phyloP scores from a whole-genome alignment of 2,797 vertebrate genomes.

The Pangasius djambal region DNA sequence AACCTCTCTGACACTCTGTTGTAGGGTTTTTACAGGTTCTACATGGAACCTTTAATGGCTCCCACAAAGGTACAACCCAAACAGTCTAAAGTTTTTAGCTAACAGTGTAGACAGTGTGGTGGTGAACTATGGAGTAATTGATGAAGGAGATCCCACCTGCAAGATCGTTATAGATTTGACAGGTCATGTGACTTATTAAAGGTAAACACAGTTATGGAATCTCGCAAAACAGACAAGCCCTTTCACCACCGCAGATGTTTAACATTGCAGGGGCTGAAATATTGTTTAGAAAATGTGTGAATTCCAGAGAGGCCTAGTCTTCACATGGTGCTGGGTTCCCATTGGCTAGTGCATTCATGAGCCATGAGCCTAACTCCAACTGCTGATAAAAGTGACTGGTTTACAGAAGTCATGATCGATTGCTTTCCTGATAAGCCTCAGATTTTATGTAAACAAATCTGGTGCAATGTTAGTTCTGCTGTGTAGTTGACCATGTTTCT shows the following conservation, averaged over 20 bases:
- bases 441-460: slow-evolving; percentile 12
- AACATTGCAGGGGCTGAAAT: slow-evolving; percentile 38
- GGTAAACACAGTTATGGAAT: not conserved
- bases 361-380: not conserved
- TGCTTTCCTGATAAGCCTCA: slow-evolving; percentile 19
- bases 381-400: slow-evolving; percentile 6
- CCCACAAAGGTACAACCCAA: not conserved
- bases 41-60: not conserved
- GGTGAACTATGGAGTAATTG: not conserved
- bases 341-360: not conserved
- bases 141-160: not conserved
- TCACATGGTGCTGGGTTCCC: not conserved
- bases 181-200: slow-evolving; percentile 38
- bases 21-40: not conserved
- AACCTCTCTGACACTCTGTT: not conserved
- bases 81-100: not conserved
- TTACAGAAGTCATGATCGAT: not conserved
- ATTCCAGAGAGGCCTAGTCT: not conserved
- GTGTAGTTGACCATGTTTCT: not conserved
- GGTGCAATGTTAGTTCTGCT: not conserved
- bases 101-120: not conserved
- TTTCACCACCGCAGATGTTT: slow-evolving; percentile 46
- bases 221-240: not conserved
- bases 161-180: not conserved
- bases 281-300: slow-evolving; percentile 29